A percentile compares a stretch with the other conserved stretches of the same genome.
Conservation (phyloP, 2,797 vertebrate genomes). For the Luscinia luscinia region DNA sequence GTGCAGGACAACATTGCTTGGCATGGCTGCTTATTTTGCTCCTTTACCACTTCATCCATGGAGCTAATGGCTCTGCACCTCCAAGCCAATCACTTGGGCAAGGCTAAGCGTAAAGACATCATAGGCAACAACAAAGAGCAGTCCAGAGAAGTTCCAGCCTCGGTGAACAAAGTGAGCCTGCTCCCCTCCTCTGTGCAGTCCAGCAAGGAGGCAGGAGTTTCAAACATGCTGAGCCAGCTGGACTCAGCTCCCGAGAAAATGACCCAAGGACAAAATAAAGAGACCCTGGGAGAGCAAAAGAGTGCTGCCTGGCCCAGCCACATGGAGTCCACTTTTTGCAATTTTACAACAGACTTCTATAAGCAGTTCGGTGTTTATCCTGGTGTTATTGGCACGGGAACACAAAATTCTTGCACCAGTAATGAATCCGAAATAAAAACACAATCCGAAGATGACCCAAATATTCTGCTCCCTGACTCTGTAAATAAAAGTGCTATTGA, state of each 20-base stretch:
- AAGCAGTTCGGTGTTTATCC: slow-evolving; percentile 91
- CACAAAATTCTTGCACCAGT: slow-evolving; percentile 80
- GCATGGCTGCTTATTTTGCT: slow-evolving; percentile 97
- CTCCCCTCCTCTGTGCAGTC: slow-evolving; percentile 72
- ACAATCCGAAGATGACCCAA: slow-evolving; percentile 80
- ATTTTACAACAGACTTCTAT: slow-evolving; percentile 94
- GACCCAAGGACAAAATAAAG: slow-evolving; percentile 79
- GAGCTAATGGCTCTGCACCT: slow-evolving; percentile 98
- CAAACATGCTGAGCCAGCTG: slow-evolving; percentile 75
- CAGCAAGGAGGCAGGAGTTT: slow-evolving; percentile 77
- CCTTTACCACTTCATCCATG: slow-evolving; percentile 95
- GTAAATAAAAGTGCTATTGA: slow-evolving; percentile 78
- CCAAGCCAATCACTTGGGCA: slow-evolving; percentile 95
- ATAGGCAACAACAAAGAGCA: slow-evolving; percentile 84
- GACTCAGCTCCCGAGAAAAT: slow-evolving; percentile 76
- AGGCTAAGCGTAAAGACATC: slow-evolving; percentile 84
- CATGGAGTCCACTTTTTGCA: slow-evolving; percentile 85
- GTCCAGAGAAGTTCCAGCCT: slow-evolving; percentile 77
- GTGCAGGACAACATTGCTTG: slow-evolving; percentile 95
- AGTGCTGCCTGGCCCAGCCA: slow-evolving; percentile 86
- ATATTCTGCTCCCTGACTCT: slow-evolving; percentile 79
- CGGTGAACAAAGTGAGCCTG: slow-evolving; percentile 71
- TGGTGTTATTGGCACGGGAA: slow-evolving; percentile 77
- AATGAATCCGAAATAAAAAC: slow-evolving; percentile 81
- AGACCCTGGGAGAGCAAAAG: slow-evolving; percentile 83